Base-by-base conservation (phyloP, 2,113 vertebrate species). In the Tricholaema leucomelas region DNA sequence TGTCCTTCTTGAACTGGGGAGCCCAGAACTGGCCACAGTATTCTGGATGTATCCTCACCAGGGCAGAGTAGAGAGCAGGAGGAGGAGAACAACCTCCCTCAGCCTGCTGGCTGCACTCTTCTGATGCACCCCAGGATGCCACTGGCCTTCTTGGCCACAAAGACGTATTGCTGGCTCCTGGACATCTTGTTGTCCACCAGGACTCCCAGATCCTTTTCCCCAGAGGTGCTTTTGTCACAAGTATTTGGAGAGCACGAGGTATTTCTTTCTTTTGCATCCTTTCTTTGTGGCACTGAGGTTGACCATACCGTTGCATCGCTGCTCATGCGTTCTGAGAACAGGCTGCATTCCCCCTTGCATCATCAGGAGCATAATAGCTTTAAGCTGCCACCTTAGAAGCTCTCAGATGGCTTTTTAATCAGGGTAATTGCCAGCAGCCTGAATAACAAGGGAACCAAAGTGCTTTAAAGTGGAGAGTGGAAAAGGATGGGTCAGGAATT, bases 401-500 rank as follows among this genome's bases (percentile, higher is more conserved):
- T 88, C 77, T 87, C 77, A 6, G 10, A 81, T 40, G 50, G 27
- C n/a, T 84, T 94, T 95, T 95, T 93, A 94, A 87, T 95, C 81
- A 79, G 70, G 16, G 36, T 81, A 91, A 88, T 74, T 91, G 55
- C 55, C 65, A 72, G 19, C n/a, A 12, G 12, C 58, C 77, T 73
- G 56, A 86, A 89, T 42, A 91, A 52, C 31, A 76, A 42, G 0
- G 3, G 44, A 4, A 3, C 21, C 75, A 38, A 87, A 85, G 46
- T 67, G 52, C 69, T 83, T 74, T 88, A 38, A 74, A 91, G 54
- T 14, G 64, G 46, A 92, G 52, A 56, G n/a, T 36, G 15, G 56
- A 77, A 90, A 90, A 64, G 7, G 44, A 13, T 93, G 64, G 38
- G 56, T 52, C 31, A 85, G 60, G 15, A 94, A 48, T 65, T 83